These are phyloP conservation scores for Esox lucius DNA, from an alignment of 2,797 vertebrate species.

Conservation along the genomic window DNA sequence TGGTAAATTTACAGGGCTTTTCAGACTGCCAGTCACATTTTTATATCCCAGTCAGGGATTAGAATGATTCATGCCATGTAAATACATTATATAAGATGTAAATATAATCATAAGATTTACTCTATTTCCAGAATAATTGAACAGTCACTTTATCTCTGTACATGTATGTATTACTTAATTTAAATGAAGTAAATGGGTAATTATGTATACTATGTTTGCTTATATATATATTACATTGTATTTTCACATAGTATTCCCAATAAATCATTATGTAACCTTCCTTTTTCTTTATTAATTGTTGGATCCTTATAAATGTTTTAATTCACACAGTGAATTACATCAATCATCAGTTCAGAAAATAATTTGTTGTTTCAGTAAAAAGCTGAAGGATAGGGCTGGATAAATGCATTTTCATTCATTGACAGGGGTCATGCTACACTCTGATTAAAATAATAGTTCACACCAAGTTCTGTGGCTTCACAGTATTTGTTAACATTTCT, in stretches of 20 bases:
- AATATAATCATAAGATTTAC: slow-evolving; percentile 49
- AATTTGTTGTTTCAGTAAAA: too few species aligned
- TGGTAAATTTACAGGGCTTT: slow-evolving; percentile 2
- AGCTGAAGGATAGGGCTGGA: too few species aligned
- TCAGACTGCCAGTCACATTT: slow-evolving; percentile 21
- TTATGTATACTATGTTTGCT: slow-evolving; percentile 61
- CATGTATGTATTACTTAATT: slow-evolving; percentile 57
- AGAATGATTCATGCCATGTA: slow-evolving; percentile 44
- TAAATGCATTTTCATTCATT: too few species aligned
- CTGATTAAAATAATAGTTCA: too few species aligned
- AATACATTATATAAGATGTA: slow-evolving; percentile 47
- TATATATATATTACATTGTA: slow-evolving; percentile 53
- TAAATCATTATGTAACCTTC: slow-evolving; percentile 22
- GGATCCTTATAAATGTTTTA: background rate
- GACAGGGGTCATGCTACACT: too few species aligned
- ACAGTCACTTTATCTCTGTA: slow-evolving; percentile 74
- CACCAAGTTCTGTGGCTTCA: too few species aligned
- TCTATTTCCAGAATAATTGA: slow-evolving; percentile 60
- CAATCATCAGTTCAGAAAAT: too few species aligned
- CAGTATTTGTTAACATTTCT: too few species aligned
- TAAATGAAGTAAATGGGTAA: slow-evolving; percentile 59
- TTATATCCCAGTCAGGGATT: slow-evolving; percentile 17
- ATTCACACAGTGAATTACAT: background rate
- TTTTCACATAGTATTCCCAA: slow-evolving; percentile 38
- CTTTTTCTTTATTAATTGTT: background rate